Percentiles rank a stretch among this genome's conserved stretches.
These are phyloP conservation scores for Drosophila mojavensis DNA, from an alignment of 1,140 invertebrate genomes.

Conservation along the genomic window DNA sequence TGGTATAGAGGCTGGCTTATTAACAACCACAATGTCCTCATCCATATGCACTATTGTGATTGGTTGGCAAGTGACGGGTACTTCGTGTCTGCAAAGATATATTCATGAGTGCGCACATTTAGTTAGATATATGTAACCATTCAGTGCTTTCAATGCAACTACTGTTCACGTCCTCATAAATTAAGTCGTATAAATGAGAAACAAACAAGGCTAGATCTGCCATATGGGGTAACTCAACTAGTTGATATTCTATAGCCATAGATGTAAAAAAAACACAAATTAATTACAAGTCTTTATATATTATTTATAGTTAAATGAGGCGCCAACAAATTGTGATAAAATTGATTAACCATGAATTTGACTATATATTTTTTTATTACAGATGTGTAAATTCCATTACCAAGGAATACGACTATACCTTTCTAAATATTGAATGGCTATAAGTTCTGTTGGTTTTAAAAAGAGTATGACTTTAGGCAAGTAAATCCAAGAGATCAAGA, in stretches of 20 bases:
- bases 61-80: constrained; percentile 96
- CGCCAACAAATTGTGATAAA: too few relatives aligned
- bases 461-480: too few relatives aligned
- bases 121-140: constrained; percentile 32
- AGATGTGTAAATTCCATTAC: too few relatives aligned
- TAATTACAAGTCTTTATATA: too few relatives aligned
- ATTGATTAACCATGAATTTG: too few relatives aligned
- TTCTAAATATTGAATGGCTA: too few relatives aligned
- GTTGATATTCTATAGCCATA: neutral
- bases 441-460: too few relatives aligned
- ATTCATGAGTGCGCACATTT: constrained; percentile 32
- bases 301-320: too few relatives aligned
- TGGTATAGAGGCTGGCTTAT: constrained; percentile 99
- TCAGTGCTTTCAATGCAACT: constrained; percentile 24
- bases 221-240: neutral
- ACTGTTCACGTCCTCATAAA: neutral
- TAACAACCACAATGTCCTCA: constrained; percentile 99
- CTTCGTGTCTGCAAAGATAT: constrained; percentile 95
- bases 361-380: too few relatives aligned
- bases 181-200: neutral
- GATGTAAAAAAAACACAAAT: too few relatives aligned
- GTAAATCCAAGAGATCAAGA: too few relatives aligned
- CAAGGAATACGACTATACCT: too few relatives aligned
- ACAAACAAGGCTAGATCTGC: neutral
- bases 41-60: constrained; percentile 98